A percentile compares a stretch with the other conserved stretches of the same genome.
These are phyloP conservation scores for Zaprionus davidi DNA, from an alignment of 1,140 invertebrate genomes.

Conservation along the genomic window DNA sequence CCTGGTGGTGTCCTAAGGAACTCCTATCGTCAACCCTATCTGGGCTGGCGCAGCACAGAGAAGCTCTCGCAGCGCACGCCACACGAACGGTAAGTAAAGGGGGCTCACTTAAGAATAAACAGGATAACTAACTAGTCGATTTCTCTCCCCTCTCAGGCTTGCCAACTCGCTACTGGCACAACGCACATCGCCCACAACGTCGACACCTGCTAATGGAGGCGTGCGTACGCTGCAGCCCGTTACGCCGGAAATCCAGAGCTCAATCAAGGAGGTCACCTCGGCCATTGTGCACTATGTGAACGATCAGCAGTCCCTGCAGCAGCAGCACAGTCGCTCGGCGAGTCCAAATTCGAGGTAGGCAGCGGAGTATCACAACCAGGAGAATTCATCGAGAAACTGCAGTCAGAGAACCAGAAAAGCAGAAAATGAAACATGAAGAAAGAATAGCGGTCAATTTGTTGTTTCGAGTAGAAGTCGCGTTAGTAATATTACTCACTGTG, in stretches of 20 bases:
- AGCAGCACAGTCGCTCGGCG: slow-evolving; percentile 84
- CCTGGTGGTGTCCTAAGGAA: slow-evolving; percentile 64
- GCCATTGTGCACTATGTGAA: slow-evolving; percentile 97
- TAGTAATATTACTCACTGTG: not conserved
- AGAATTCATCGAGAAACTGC: not conserved
- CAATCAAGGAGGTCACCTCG: slow-evolving; percentile 95
- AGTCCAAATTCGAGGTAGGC: slow-evolving; percentile 84
- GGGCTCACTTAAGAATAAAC: not conserved
- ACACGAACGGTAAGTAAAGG: slow-evolving; percentile 88
- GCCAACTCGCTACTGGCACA: slow-evolving; percentile 87
- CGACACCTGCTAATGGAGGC: slow-evolving; percentile 42
- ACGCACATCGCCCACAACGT: slow-evolving; percentile 65
- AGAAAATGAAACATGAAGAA: not conserved
- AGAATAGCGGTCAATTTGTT: slow-evolving; percentile 26
- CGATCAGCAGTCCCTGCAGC: slow-evolving; percentile 84
- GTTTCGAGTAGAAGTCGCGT: slow-evolving; percentile 35
- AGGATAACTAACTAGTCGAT: not conserved
- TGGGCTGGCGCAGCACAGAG: slow-evolving; percentile 95
- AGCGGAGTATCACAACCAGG: slow-evolving; percentile 9
- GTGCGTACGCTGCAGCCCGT: slow-evolving; percentile 81
- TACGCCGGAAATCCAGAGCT: slow-evolving; percentile 92
- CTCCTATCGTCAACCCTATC: slow-evolving; percentile 91
- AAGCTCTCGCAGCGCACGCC: slow-evolving; percentile 89
- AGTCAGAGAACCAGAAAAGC: not conserved
- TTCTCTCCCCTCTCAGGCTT: slow-evolving; percentile 84